Evolutionary conservation across 2,113 vertebrate species (phyloP).

Genomic region (Amazona vittata): DNA sequence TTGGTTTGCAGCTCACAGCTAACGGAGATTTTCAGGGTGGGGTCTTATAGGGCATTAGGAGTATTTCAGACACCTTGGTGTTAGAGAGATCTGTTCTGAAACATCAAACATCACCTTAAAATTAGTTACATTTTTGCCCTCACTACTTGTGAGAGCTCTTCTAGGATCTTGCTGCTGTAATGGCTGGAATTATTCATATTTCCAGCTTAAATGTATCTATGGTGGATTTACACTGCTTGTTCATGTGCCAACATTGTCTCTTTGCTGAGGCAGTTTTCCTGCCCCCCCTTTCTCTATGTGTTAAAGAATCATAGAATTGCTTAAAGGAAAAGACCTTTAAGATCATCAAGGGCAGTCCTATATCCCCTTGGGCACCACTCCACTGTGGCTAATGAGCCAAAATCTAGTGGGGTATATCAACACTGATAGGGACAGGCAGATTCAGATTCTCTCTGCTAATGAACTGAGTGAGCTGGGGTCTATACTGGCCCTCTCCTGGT

Average conservation of each 20-base stretch:
- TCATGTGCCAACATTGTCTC: not conserved
- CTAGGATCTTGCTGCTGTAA: not conserved
- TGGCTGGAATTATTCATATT: not conserved
- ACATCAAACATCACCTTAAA: not conserved
- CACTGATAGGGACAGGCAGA: not conserved
- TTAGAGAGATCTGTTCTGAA: not conserved
- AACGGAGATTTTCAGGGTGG: not conserved
- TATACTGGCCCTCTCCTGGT: not conserved
- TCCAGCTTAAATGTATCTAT: not conserved
- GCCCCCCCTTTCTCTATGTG: not conserved
- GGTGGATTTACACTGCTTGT: not conserved
- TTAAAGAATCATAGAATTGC: not conserved
- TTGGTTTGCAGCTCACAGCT: not conserved
- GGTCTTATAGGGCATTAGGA: not conserved
- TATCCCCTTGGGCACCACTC: not conserved
- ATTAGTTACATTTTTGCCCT: not conserved
- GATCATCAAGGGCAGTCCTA: not conserved
- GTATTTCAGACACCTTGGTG: not conserved
- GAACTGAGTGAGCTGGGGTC: not conserved
- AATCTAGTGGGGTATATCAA: rapidly evolving
- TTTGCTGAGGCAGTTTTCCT: not conserved
- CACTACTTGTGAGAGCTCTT: not conserved
- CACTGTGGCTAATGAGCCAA: not conserved
- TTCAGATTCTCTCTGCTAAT: not conserved
- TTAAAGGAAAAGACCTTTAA: not conserved